Conservation (phyloP, 2,113 vertebrate species). For the Microcebus griseorufus region DNA sequence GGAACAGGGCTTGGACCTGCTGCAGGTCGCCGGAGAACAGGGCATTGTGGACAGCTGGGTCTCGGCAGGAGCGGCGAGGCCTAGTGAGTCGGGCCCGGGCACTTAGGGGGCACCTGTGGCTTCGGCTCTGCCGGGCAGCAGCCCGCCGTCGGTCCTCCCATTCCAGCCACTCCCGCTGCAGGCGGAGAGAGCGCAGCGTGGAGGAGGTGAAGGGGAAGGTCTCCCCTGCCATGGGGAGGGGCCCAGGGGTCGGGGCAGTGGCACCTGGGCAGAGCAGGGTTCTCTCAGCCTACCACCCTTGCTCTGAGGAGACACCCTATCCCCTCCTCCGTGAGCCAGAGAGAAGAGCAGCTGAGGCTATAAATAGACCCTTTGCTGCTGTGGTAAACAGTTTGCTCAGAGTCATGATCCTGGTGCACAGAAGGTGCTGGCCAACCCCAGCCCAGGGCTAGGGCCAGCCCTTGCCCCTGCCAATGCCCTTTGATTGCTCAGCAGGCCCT, state of each 20-base stretch:
- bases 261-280: neutral
- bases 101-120: constrained; percentile 73
- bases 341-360: constrained; percentile 71
- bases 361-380: constrained; percentile 56
- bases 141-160: constrained; percentile 88
- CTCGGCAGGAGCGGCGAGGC: constrained; percentile 85
- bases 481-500: neutral
- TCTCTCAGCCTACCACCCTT: neutral
- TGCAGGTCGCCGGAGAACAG: constrained; percentile 91
- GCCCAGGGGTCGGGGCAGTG: neutral
- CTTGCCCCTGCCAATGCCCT: neutral
- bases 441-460: neutral
- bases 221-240: constrained; percentile 88
- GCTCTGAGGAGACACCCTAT: constrained; percentile 30
- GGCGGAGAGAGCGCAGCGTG: constrained; percentile 88
- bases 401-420: constrained; percentile 16
- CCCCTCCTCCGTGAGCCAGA: neutral
- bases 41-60: constrained; percentile 90
- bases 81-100: neutral
- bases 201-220: constrained; percentile 90
- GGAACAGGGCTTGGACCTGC: constrained; percentile 89
- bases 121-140: constrained; percentile 81
- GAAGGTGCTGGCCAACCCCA: neutral
- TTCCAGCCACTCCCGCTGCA: constrained; percentile 91
- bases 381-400: constrained; percentile 49